Evolutionary conservation across 2,797 vertebrate genomes (phyloP).

Genomic region (Darevskia nairensis): DNA sequence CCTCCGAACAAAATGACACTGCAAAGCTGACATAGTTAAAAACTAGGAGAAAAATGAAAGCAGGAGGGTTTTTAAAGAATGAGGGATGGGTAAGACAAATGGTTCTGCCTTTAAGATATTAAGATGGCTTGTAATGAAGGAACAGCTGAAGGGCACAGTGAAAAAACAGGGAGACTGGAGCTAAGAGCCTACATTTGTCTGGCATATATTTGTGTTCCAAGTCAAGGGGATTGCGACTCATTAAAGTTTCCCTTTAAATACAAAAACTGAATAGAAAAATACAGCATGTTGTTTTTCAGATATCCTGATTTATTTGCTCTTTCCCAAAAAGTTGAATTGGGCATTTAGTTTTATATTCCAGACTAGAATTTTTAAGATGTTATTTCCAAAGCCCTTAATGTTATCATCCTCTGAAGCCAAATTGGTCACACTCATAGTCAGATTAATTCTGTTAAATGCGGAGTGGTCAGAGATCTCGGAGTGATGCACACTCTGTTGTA

Average conservation of each 20-base stretch:
- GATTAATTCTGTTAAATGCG: not conserved
- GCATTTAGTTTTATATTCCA: not conserved
- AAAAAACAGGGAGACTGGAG: not conserved
- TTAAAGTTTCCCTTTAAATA: not conserved
- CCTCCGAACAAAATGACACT: not conserved
- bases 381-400: constrained; percentile 13
- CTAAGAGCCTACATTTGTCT: not conserved
- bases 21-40: not conserved
- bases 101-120: not conserved
- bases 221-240: not conserved
- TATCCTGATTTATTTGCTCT: not conserved
- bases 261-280: not conserved
- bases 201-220: not conserved
- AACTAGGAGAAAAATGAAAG: not conserved
- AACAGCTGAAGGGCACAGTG: not conserved
- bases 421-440: not conserved
- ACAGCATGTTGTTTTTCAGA: constrained; percentile 9
- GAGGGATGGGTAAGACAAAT: not conserved
- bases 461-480: not conserved
- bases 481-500: constrained; percentile 11
- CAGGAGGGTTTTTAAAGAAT: not conserved
- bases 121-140: not conserved
- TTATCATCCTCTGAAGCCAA: not conserved
- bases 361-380: not conserved
- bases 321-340: not conserved